Evolutionary conservation across 2,113 vertebrate genomes (phyloP), one percentile per base, ranked within the genome.

Genomic region (Syrrhaptes paradoxus): DNA sequence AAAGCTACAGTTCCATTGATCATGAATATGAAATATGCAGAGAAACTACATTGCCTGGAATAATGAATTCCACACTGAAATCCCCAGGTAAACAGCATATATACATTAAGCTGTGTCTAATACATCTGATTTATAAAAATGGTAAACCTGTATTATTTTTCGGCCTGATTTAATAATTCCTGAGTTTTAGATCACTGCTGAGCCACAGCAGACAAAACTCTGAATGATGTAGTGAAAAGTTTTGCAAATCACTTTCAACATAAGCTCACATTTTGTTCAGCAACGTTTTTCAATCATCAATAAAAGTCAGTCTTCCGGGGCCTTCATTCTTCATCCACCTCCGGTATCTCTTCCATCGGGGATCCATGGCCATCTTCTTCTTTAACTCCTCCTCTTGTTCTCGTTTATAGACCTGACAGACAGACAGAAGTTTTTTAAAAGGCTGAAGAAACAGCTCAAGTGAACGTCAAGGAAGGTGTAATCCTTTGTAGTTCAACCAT

Each of bases 271-370:
- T 49, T 66, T 54, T 81, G 59, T 79, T 71, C 38, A 65, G 41
- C 19, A 57, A 43, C 38, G 5, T 41, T 41, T 85, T 41, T 99
- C 95, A 99, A 61, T 99, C 99, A 55, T 99, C 99, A 32, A 97
- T 97, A 93, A 99, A 99, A 1, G 98, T 99, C 54, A 99, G 87
- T 74, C 99, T 98, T 18, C 99, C 99, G 0, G 99, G 99, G 5
- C 99, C 99, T 96, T 99, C 99, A 32, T 99, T 99, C 96, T 98
- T 99, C 99, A 99, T 99, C 99, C 99, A 99, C 22, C 99, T 98
- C 22, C 99, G 98, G n/a, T 99, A 99, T 52, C 99, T 98, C 97
- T 99, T 99, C 99, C 99, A 99, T 72, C 99, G 98, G 2, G 99
- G 98, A 95, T 99, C 99, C 43, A 97, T 98, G 15, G 99, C 99